Evolutionary conservation across 2,888 invertebrate genomes (phyloP).

Genomic region (Protophormia terraenovae): DNA sequence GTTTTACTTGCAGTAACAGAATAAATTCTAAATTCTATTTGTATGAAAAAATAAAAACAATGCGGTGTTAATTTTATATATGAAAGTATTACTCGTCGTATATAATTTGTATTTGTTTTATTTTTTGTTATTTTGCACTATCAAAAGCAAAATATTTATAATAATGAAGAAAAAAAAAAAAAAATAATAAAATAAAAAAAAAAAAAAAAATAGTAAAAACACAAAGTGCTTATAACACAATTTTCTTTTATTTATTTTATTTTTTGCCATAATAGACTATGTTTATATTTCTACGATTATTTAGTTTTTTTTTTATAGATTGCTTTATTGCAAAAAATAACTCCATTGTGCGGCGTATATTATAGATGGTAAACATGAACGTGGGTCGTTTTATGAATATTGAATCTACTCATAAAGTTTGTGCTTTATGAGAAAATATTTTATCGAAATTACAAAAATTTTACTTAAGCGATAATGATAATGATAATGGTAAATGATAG

Average conservation of each 20-base stretch:
- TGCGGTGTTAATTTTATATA: conserved; percentile 23
- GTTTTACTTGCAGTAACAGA: conserved; percentile 42
- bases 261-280: conserved; percentile 16
- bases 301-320: conserved; percentile 23
- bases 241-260: conserved; percentile 12
- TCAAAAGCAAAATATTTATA: conserved; percentile 62
- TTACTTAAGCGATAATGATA: no score
- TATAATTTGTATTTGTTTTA: conserved; percentile 38
- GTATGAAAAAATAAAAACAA: conserved; percentile 46
- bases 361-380: conserved; percentile 20
- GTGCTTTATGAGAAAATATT: background rate
- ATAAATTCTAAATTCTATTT: conserved; percentile 51
- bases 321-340: conserved; percentile 24
- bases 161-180: conserved; percentile 37
- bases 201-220: conserved; percentile 12
- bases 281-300: conserved; percentile 45
- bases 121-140: conserved; percentile 21
- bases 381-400: background rate
- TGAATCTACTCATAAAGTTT: background rate
- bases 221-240: conserved; percentile 53
- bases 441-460: conserved; percentile 8
- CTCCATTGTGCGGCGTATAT: conserved; percentile 1
- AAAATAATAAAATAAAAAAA: conserved; percentile 6
- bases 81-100: conserved; percentile 14
- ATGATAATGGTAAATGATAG: no score